phyloP scores from a whole-genome alignment of 2,113 vertebrate species.

The Melanotaenia duboulayi region DNA sequence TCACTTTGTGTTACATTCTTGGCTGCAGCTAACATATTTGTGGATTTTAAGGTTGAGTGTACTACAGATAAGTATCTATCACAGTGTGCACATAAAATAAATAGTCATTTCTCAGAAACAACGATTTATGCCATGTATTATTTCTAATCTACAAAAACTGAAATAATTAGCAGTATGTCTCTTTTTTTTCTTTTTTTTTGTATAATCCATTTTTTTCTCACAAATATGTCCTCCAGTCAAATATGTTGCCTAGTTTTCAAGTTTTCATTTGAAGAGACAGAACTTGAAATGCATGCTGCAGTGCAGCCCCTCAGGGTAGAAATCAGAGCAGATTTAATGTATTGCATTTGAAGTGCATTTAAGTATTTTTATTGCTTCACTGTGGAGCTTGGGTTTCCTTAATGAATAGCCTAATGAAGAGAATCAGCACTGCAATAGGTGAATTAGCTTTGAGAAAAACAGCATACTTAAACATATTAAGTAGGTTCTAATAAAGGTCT shows the following conservation, averaged over 20 bases:
- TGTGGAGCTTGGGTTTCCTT: neutral
- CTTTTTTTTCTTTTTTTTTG: neutral
- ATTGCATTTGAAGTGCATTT: neutral
- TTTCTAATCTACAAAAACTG: conserved; percentile 37
- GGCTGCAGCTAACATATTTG: conserved; percentile 1
- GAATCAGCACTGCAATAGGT: neutral
- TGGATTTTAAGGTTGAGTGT: neutral
- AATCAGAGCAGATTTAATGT: neutral
- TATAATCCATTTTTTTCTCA: too few species aligned
- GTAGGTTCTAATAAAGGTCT: conserved; percentile 7
- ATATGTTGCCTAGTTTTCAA: conserved; percentile 7
- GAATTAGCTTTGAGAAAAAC: conserved; percentile 1
- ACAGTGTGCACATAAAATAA: neutral
- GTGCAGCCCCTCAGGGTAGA: neutral
- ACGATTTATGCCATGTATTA: neutral
- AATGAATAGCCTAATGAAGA: conserved; percentile 13
- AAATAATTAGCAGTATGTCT: neutral
- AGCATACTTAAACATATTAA: conserved; percentile 10
- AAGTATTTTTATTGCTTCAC: neutral
- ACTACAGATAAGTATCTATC: neutral
- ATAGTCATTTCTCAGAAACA: neutral
- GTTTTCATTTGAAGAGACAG: conserved; percentile 4
- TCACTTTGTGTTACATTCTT: conserved; percentile 6
- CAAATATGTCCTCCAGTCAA: conserved; percentile 37
- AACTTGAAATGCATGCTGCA: neutral